Base-by-base conservation (phyloP, 2,888 invertebrate species). In the Serrognathus titanus region DNA sequence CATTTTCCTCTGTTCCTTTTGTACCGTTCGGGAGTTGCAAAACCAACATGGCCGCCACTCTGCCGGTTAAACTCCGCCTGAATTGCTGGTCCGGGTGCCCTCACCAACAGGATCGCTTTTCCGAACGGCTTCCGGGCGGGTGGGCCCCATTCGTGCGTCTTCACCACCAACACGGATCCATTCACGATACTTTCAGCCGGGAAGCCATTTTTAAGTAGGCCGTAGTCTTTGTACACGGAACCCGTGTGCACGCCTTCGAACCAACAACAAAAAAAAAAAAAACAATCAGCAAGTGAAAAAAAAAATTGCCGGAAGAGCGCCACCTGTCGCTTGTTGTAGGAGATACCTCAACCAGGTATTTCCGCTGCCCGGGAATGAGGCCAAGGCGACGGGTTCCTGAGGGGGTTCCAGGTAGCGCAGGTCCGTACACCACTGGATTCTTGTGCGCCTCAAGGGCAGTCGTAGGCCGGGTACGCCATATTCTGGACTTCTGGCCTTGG, bases 341-440 rank as follows among this genome's bases (percentile, higher is more conserved):
- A 92, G 76, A 72, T 91, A 91, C 55, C 92, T 77, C 11, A 92
- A 76, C 92, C 92, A 92, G 16, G 91, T 91, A 71, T 92, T 92
- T 0, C 91, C 91, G 70, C 90, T 90, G n/a, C 91, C 91, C 4
- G 91, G 92, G 73, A 88, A 90, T 0, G 89, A 90, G 1, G 86
- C 90, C 36, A 92, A 76, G 1, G 90, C 91, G 0, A 83, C 81
- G 7, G 83, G 78, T 1, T 81, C 78, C 8, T 82, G 81, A 0
- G 85, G 82, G 0, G 79, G 76, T 37, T 71, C 64, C 7, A 69
- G 57, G 57, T 67, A 82, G 35, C 72, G 77, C 45, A 84, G 69
- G 49, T 80, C 79, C 59, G 79, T 77, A 64, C 84, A 85, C 85
- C 85, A 85, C 41, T 75, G 73, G 45, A 79, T 77, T 55, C 72